Evolutionary conservation across 2,888 invertebrate genomes (phyloP).

Genomic region (Dioctria rufipes): DNA sequence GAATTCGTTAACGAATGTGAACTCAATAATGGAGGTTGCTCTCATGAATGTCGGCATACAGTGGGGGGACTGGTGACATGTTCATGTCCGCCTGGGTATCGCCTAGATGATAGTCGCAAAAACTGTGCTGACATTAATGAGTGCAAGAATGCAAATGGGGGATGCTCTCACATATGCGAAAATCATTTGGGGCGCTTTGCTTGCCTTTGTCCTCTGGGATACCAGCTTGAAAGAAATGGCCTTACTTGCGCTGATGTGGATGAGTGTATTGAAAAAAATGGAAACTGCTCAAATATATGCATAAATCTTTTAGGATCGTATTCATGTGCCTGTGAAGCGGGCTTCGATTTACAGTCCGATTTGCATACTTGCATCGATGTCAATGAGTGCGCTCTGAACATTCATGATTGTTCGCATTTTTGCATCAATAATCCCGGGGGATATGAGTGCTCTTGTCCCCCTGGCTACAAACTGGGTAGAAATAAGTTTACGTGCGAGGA

Average conservation of each 20-base stretch:
- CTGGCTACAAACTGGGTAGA: conserved; percentile 71
- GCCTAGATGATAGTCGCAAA: conserved; percentile 70
- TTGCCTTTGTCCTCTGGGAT: conserved; percentile 73
- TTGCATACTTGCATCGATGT: conserved; percentile 70
- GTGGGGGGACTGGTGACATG: conserved; percentile 72
- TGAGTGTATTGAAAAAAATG: conserved; percentile 73
- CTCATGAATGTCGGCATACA: conserved; percentile 72
- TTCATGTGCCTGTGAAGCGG: conserved; percentile 73
- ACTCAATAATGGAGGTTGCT: conserved; percentile 69
- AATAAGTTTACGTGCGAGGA: conserved; percentile 64
- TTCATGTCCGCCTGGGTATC: conserved; percentile 74
- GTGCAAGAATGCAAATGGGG: conserved; percentile 74
- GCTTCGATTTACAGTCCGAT: conserved; percentile 68
- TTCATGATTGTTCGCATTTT: conserved; percentile 72
- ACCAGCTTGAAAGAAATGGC: conserved; percentile 66
- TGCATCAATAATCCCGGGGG: conserved; percentile 74
- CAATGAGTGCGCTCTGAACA: conserved; percentile 71
- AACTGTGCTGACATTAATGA: conserved; percentile 72
- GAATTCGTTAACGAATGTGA: conserved; percentile 73
- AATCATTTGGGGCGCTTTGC: conserved; percentile 73
- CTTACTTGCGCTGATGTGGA: conserved; percentile 73
- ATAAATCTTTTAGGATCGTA: conserved; percentile 75
- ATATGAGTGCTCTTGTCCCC: conserved; percentile 74
- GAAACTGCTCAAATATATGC: conserved; percentile 75
- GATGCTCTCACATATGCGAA: conserved; percentile 75